These are phyloP conservation scores for Bathynomus jamesi DNA, from an alignment of 1,140 invertebrate genomes.

Conservation along the genomic window DNA sequence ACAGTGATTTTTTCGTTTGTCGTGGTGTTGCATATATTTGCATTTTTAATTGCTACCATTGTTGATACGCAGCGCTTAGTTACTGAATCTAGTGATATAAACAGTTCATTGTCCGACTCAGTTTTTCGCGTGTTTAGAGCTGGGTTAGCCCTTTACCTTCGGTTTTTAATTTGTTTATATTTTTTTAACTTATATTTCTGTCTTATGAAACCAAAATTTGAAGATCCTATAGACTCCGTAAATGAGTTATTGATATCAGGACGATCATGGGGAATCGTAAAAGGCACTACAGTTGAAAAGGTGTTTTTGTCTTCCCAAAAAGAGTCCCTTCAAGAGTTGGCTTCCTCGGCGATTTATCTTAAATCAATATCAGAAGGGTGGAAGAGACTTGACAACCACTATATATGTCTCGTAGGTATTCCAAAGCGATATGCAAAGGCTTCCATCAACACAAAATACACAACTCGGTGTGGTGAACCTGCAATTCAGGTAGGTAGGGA, in stretches of 20 bases:
- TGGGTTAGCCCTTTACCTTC: conserved; percentile 20
- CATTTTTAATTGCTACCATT: conserved; percentile 7
- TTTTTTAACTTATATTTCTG: conserved; percentile 32
- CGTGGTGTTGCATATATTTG: conserved; percentile 22
- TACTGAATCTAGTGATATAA: not conserved
- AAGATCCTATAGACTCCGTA: conserved; percentile 18
- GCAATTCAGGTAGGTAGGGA: conserved; percentile 23
- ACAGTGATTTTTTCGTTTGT: conserved; percentile 22
- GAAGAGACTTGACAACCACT: conserved; percentile 10
- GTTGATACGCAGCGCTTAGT: not conserved
- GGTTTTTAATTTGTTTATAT: conserved; percentile 29
- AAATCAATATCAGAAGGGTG: conserved; percentile 23
- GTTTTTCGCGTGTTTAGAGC: conserved; percentile 10
- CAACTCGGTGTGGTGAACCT: conserved; percentile 27
- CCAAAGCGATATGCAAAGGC: conserved; percentile 25
- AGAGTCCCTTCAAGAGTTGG: conserved; percentile 9
- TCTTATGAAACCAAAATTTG: conserved; percentile 27
- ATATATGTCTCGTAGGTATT: conserved; percentile 26
- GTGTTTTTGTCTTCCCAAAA: conserved; percentile 12
- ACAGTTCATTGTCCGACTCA: conserved; percentile 2
- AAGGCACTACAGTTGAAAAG: conserved; percentile 21
- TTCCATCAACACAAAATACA: conserved; percentile 24
- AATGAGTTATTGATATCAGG: conserved; percentile 16
- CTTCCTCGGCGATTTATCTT: not conserved
- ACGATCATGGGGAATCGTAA: conserved; percentile 19